Conservation (phyloP, 1,140 invertebrate species). For the Aphidius gifuensis region DNA sequence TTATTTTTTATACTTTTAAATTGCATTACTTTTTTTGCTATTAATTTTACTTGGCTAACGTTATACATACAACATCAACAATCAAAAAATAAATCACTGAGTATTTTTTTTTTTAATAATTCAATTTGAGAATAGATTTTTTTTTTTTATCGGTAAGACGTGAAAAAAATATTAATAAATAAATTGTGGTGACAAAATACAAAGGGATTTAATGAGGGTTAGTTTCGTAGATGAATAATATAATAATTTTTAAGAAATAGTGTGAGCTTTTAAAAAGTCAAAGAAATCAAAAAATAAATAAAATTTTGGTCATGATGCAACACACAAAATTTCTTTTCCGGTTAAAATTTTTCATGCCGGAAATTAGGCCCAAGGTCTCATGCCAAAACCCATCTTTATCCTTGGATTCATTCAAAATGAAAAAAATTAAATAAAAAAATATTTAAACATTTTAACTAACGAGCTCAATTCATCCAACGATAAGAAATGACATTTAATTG, state of each 20-base stretch:
- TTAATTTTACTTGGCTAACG: no score
- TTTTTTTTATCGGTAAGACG: no score
- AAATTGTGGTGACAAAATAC: no score
- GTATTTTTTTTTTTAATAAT: no score
- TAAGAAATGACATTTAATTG: conserved; percentile 1
- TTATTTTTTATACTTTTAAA: conserved; percentile 49
- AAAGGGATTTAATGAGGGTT: no score
- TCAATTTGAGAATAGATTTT: no score
- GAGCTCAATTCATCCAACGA: conserved; percentile 2
- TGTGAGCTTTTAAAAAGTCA: neutral
- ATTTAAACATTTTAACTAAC: neutral
- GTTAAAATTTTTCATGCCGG: conserved; percentile 29
- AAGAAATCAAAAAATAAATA: conserved; percentile 6
- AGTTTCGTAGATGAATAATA: conserved; percentile 10
- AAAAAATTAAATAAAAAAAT: neutral
- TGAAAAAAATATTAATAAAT: no score
- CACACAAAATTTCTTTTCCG: conserved; percentile 38
- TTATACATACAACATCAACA: no score
- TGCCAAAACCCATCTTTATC: conserved; percentile 23
- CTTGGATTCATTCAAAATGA: neutral
- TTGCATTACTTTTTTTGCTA: conserved; percentile 47
- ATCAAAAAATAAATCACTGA: no score
- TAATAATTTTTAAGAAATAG: neutral
- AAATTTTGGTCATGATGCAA: conserved; percentile 35
- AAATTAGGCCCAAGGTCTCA: conserved; percentile 24